Evolutionary conservation across 2,113 vertebrate species (phyloP).

Genomic region (Brevimyrus niger): DNA sequence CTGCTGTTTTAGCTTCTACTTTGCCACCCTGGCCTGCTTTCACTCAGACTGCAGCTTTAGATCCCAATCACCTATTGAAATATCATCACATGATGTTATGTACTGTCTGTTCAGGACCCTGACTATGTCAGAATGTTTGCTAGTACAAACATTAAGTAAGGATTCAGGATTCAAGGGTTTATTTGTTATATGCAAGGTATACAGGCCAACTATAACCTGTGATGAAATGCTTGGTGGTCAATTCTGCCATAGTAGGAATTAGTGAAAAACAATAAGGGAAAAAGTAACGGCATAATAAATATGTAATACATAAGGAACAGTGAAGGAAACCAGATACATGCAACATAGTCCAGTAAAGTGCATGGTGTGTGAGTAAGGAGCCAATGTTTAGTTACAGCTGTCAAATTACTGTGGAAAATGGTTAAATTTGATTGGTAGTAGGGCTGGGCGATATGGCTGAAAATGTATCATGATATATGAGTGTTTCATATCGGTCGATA

Average conservation of each 20-base stretch:
- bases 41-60: not conserved
- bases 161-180: not conserved
- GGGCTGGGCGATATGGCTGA: too few species aligned
- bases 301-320: not conserved
- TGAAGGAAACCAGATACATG: not conserved
- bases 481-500: too few species aligned
- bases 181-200: not conserved
- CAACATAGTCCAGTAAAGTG: not conserved
- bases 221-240: not conserved
- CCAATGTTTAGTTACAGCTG: not conserved
- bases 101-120: too few species aligned
- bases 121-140: too few species aligned
- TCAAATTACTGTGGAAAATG: not conserved
- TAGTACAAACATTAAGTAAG: not conserved
- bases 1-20: not conserved
- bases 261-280: not conserved
- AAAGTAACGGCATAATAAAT: not conserved
- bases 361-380: not conserved
- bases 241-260: too few species aligned
- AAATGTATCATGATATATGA: too few species aligned
- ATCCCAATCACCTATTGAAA: not conserved
- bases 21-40: not conserved
- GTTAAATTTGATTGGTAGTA: too few species aligned
- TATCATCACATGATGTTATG: not conserved
- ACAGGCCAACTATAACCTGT: not conserved